phyloP scores from a whole-genome alignment of 2,888 invertebrate species.

The Aproaerema taeniolella region DNA sequence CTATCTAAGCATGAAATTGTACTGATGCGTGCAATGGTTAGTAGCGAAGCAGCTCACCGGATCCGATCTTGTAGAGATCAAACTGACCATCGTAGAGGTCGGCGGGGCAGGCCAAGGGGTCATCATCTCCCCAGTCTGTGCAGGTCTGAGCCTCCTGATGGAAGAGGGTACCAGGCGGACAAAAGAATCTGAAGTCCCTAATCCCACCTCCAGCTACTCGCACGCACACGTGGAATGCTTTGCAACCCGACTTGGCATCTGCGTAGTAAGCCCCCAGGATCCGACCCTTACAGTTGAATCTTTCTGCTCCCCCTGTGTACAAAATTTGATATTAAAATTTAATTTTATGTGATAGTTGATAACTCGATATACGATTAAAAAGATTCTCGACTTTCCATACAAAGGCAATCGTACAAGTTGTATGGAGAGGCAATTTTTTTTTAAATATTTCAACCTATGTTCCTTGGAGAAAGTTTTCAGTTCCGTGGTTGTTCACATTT shows the following conservation, averaged over 20 bases:
- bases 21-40: conserved; percentile 35
- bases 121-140: conserved; percentile 90
- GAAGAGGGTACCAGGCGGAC: conserved; percentile 93
- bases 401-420: background rate
- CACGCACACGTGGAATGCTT: conserved; percentile 93
- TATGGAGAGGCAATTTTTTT: too few relatives aligned
- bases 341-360: too few relatives aligned
- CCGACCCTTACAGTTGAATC: conserved; percentile 89
- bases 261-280: conserved; percentile 94
- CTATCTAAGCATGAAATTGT: too few relatives aligned
- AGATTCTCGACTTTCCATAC: too few relatives aligned
- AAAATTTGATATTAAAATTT: background rate
- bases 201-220: conserved; percentile 88
- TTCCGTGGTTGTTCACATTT: too few relatives aligned
- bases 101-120: conserved; percentile 87
- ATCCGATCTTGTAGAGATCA: conserved; percentile 89
- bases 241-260: conserved; percentile 90
- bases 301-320: conserved; percentile 64
- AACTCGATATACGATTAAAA: too few relatives aligned
- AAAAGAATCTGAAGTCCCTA: conserved; percentile 90
- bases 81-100: conserved; percentile 91
- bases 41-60: conserved; percentile 79
- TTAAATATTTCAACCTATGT: too few relatives aligned
- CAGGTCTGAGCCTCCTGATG: conserved; percentile 95
- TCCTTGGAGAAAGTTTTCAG: too few relatives aligned